Percentiles rank a stretch among this genome's conserved stretches.
These are phyloP conservation scores for Columbina picui DNA, from an alignment of 2,113 vertebrate species.

Conservation along the genomic window DNA sequence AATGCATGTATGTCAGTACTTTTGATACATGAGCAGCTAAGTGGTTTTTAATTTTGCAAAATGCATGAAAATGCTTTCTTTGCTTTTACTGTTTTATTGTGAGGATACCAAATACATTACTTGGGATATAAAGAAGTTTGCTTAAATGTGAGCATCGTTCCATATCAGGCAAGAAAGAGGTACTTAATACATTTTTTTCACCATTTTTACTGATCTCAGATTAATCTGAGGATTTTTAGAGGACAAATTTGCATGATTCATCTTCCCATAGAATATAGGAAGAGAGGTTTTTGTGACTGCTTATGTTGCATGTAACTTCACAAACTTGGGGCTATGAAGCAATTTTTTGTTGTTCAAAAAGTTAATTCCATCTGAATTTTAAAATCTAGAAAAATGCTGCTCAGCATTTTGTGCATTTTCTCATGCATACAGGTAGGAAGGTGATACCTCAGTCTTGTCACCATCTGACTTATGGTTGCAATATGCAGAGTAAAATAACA, in stretches of 20 bases:
- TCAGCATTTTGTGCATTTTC: not conserved
- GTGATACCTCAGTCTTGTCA: not conserved
- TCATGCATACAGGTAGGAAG: rapidly evolving
- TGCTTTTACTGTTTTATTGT: not conserved
- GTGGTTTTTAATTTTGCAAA: not conserved
- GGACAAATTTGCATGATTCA: not conserved
- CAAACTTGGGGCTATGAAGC: not conserved
- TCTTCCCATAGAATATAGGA: not conserved
- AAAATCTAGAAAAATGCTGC: not conserved
- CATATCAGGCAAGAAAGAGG: not conserved
- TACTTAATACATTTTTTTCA: not conserved
- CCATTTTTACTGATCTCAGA: not conserved
- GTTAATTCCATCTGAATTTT: not conserved
- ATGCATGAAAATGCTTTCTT: rapidly evolving
- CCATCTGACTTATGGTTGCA: not conserved
- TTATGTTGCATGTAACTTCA: not conserved
- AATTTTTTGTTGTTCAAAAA: not conserved
- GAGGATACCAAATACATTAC: not conserved
- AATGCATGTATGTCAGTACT: rapidly evolving
- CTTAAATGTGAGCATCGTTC: not conserved
- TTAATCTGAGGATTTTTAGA: not conserved
- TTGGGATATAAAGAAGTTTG: not conserved
- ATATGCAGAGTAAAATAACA: not conserved
- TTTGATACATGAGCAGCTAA: not conserved
- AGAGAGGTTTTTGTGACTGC: not conserved